Evolutionary conservation across 2,888 invertebrate genomes (phyloP), one percentile per base, ranked within the genome.

Genomic region (Oegoconia quadripuncta): DNA sequence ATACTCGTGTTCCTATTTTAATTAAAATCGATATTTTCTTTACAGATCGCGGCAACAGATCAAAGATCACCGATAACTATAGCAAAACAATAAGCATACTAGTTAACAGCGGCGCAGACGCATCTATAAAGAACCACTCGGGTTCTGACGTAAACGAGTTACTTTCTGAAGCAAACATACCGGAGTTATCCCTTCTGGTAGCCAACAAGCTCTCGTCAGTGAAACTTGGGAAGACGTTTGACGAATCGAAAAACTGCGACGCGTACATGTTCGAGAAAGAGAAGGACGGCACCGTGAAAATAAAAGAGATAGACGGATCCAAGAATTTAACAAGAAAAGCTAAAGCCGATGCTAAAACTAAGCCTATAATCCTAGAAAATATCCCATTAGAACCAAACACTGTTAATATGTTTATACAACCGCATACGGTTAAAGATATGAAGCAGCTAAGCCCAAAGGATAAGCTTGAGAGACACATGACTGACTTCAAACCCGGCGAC

Each of bases 91-190:
- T 89, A n/a, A 72, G 76, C 34, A 44, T 67, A 0, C 42, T 90
- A 1, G 42, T 89, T 0, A 64, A 76, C n/a, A 42, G 72, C 25
- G 77, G 79, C 3, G 89, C 89, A 0, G 75, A 89, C 17, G 82
- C 88, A 0, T 53, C 59, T 39, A 58, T 80, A n/a, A 65, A 75
- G 2, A 89, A 89, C 42, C 72, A 79, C 34, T 72, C 75, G 0
- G 88, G 88, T 0, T 64, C 67, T 0, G 86, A 69, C 27, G 80
- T 89, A 0, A 82, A 81, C 34, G 64, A 71, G 1, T 60, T 89
- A 0, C 62, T 89, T 0, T 67, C 72, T 5, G 89, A 90, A 32
- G 65, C 76, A 29, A 70, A 62, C 11, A 64, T 69, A 1, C 38
- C 48, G 0, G 66, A 72, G 0, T 27, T 84, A 0, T 77, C 77